Base-by-base conservation (phyloP, 1,140 invertebrate species). In the Anagrus nilaparvatae region DNA sequence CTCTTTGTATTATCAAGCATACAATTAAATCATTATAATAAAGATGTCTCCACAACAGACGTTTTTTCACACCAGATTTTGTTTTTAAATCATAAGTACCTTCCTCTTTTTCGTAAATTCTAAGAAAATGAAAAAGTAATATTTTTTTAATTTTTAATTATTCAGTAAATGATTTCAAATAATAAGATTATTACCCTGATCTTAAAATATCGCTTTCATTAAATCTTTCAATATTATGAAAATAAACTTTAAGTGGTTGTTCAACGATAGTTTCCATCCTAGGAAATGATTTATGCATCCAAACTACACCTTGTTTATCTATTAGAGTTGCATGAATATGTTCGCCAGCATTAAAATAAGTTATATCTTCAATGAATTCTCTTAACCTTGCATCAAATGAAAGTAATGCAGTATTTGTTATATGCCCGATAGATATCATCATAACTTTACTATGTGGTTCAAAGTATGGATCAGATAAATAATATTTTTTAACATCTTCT, bases 31-130 rank as follows among this genome's bases (percentile, higher is more conserved):
- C 79, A 38, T 69, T 60, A 41, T 76, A 64, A 28, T 63, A 59
- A 6, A 81, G 64, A 60, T 74, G 72, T 50, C 69, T 73, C 78
- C 78, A 79, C 32, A 69, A 62, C 59, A 60, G 50, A 32, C 43
- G 58, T 41, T 61, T 67, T 52, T 56, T 55, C 8, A 48, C 42
- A 8, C 53, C 52, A 5, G 58, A 41, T 5, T 53, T 51, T 19
- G 53, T 59, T 38, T 49, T 47, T 3, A 60, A 40, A 13, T 56
- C 47, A 7, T 52, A 43, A 7, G 47, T 14, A 13, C 66, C 66
- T 35, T 61, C 49, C 0, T 40, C 13, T 25, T 60, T 37, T 12
- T 60, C 47, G 2, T 60, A 55, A 58, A 69, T 63, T 40, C 47
- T 60, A 14, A 9, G 10, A 23, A 8, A 25, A n/a, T 14, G 7